phyloP scores from a whole-genome alignment of 1,140 invertebrate genomes.

The Eciton burchellii region DNA sequence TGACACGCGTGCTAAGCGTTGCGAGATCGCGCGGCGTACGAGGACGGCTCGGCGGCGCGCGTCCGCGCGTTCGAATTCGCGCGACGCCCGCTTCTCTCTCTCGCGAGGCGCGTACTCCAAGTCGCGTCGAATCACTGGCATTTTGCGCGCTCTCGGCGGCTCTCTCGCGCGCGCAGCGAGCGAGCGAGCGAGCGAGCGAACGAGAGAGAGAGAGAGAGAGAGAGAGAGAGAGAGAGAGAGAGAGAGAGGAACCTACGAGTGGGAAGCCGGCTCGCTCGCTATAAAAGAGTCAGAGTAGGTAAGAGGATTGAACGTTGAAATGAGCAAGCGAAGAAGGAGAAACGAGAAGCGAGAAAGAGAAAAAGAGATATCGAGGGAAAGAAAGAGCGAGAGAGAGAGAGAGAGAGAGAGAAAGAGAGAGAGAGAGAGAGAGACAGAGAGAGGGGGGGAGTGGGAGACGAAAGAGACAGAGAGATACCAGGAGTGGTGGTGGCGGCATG shows the following conservation, averaged over 20 bases:
- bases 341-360: constrained; percentile 46
- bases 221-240: constrained; percentile 34
- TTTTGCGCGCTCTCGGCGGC: constrained; percentile 65
- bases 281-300: constrained; percentile 78
- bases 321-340: constrained; percentile 48
- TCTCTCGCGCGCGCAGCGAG: constrained; percentile 33
- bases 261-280: constrained; percentile 79
- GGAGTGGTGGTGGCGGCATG: constrained; percentile 82
- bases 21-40: constrained; percentile 10
- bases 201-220: constrained; percentile 11
- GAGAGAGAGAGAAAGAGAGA: constrained; percentile 32
- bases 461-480: constrained; percentile 21
- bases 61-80: constrained; percentile 52
- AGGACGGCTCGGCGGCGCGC: constrained; percentile 27
- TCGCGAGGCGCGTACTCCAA: constrained; percentile 67
- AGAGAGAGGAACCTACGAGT: constrained; percentile 56
- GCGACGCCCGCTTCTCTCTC: constrained; percentile 28
- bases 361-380: constrained; percentile 38
- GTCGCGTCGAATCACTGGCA: constrained; percentile 76
- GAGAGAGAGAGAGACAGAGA: constrained; percentile 47
- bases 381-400: constrained; percentile 23
- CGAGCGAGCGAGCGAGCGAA: constrained; percentile 32
- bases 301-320: constrained; percentile 76
- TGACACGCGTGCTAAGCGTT: not conserved
- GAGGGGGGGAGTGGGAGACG: constrained; percentile 14